phyloP scores from a whole-genome alignment of 2,797 vertebrate genomes.

The Chiloscyllium punctatum region DNA sequence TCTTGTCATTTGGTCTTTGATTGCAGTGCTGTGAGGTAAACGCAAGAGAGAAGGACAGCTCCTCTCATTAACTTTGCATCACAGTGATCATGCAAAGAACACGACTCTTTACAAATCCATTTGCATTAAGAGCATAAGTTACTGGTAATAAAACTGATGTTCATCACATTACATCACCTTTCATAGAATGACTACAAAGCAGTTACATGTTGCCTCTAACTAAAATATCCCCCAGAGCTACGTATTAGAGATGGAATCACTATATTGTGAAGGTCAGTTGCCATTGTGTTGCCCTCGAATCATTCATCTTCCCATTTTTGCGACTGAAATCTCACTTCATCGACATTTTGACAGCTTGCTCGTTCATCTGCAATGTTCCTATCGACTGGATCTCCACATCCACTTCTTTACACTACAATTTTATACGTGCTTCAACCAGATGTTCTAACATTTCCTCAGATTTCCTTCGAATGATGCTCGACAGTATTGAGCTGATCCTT shows the following conservation, averaged over 20 bases:
- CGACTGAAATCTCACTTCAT: no score
- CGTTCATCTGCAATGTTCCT: no score
- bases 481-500: no score
- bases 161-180: background rate
- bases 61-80: background rate
- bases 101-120: background rate
- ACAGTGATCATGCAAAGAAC: background rate
- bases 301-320: no score
- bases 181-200: background rate
- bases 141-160: background rate
- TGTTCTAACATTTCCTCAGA: no score
- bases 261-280: background rate
- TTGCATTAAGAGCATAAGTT: background rate
- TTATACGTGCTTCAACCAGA: no score
- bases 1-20: background rate
- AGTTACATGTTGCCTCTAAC: background rate
- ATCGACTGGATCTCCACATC: no score
- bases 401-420: no score
- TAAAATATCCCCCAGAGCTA: background rate
- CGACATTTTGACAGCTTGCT: no score
- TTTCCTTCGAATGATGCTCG: no score
- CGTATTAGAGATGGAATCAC: background rate
- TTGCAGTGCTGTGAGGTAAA: background rate
- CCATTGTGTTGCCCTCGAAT: no score
- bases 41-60: background rate